Conservation (phyloP, 2,113 vertebrate genomes). For the Phaethornis superciliosus region DNA sequence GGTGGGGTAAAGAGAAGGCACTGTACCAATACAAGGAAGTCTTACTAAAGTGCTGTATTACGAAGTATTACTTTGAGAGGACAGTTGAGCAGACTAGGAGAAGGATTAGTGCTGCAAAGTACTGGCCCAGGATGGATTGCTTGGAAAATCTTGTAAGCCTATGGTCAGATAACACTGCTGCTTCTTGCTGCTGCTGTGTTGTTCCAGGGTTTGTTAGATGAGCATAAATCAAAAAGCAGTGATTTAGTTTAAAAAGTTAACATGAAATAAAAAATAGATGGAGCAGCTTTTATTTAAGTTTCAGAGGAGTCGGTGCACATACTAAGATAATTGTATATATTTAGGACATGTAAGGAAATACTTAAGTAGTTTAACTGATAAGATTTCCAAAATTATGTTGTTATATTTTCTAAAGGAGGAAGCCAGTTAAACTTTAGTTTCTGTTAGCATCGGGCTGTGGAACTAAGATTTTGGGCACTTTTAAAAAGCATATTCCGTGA, state of each 20-base stretch:
- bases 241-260: neutral
- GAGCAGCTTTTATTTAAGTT: neutral
- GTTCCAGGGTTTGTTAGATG: neutral
- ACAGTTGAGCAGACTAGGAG: neutral
- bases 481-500: neutral
- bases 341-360: neutral
- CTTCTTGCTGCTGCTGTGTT: neutral
- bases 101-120: conserved; percentile 29
- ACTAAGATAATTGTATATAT: neutral
- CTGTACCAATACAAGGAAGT: neutral
- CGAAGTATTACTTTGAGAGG: conserved; percentile 33
- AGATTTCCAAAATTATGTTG: neutral
- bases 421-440: neutral
- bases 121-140: neutral
- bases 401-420: neutral
- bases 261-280: neutral
- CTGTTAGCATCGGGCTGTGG: neutral
- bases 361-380: neutral
- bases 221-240: neutral
- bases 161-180: neutral
- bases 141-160: conserved; percentile 22
- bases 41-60: neutral
- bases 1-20: neutral
- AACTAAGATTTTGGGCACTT: neutral
- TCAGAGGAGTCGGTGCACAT: neutral